These are phyloP conservation scores for Pluvialis apricaria DNA, from an alignment of 2,113 vertebrate species.

Conservation along the genomic window DNA sequence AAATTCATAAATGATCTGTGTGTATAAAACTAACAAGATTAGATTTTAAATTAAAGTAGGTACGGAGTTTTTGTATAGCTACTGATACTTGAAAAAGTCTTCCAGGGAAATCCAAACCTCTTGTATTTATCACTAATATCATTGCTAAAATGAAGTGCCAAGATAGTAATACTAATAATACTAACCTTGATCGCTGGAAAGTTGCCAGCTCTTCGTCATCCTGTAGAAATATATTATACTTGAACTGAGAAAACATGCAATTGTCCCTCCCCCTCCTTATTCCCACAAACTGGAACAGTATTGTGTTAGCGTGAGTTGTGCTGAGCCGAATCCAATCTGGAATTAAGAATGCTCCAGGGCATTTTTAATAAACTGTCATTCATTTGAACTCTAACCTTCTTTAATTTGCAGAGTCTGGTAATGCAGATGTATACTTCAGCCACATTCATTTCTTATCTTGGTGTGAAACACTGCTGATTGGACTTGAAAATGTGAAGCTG, in stretches of 20 bases:
- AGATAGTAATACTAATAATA: neutral
- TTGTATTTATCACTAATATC: neutral
- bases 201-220: neutral
- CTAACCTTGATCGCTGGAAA: neutral
- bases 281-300: conserved; percentile 22
- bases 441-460: neutral
- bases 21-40: neutral
- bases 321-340: conserved; percentile 24
- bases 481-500: neutral
- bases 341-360: conserved; percentile 41
- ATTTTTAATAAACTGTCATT: conserved; percentile 53
- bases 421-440: neutral
- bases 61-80: neutral
- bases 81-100: neutral
- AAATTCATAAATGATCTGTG: neutral
- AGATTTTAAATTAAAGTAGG: neutral
- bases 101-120: neutral
- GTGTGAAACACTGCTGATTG: conserved; percentile 15
- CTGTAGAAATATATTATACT: neutral
- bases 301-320: conserved; percentile 38
- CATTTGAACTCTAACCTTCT: conserved; percentile 31
- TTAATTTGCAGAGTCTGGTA: conserved; percentile 35
- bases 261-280: neutral
- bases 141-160: neutral
- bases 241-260: neutral